These are phyloP conservation scores for Harpegnathos saltator DNA, from an alignment of 1,140 invertebrate genomes.

Conservation along the genomic window DNA sequence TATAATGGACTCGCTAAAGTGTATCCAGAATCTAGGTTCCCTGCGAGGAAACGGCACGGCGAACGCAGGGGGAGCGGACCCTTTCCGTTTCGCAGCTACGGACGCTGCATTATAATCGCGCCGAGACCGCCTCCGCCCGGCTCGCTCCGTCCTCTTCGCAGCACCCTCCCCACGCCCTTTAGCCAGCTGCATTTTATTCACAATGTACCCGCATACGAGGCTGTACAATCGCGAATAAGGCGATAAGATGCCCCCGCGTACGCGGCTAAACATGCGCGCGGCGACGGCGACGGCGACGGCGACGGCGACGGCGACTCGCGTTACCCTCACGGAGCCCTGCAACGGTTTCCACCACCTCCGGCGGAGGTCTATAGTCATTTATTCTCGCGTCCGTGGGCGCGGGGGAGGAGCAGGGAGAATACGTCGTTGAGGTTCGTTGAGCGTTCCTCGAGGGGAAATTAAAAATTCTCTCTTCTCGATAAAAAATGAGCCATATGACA, in stretches of 20 bases:
- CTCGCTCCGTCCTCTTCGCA: neutral
- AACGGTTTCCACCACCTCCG: neutral
- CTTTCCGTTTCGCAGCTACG: slow-evolving; percentile 70
- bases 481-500: too few species aligned
- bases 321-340: too few species aligned
- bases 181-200: slow-evolving; percentile 67
- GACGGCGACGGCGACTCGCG: too few species aligned
- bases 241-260: slow-evolving; percentile 36
- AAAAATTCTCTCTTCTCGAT: too few species aligned
- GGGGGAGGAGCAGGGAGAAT: too few species aligned
- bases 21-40: slow-evolving; percentile 79
- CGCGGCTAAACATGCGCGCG: slow-evolving; percentile 46
- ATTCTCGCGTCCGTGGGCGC: slow-evolving; percentile 5
- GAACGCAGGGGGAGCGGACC: slow-evolving; percentile 55
- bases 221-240: slow-evolving; percentile 59
- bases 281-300: too few species aligned
- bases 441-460: too few species aligned
- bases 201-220: slow-evolving; percentile 68
- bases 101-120: slow-evolving; percentile 72
- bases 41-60: slow-evolving; percentile 60
- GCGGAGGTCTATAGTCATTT: slow-evolving; percentile 15
- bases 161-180: slow-evolving; percentile 19
- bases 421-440: too few species aligned
- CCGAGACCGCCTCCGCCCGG: neutral
- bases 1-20: slow-evolving; percentile 84